Percentiles rank a stretch among this genome's conserved stretches.
These are phyloP conservation scores for Ridgeia piscesae DNA, from an alignment of 1,140 invertebrate species.

Conservation along the genomic window DNA sequence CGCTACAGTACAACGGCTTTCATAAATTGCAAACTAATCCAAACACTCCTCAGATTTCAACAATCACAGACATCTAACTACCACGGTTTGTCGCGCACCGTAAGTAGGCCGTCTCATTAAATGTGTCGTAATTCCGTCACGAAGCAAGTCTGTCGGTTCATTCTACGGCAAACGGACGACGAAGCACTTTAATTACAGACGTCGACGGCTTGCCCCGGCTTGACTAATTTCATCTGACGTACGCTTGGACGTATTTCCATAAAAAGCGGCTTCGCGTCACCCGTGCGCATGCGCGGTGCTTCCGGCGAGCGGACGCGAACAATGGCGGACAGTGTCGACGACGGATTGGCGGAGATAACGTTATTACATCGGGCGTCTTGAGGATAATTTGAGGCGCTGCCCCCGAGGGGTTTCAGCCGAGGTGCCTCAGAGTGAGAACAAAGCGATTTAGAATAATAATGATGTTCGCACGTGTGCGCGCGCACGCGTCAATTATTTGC, in stretches of 20 bases:
- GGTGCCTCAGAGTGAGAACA: neutral
- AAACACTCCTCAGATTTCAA: neutral
- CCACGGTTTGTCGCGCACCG: no score
- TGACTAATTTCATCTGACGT: neutral
- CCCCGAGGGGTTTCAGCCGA: neutral
- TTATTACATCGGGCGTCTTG: neutral
- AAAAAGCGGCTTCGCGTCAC: neutral
- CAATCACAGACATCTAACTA: neutral
- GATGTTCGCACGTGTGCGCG: neutral
- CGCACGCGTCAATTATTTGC: neutral
- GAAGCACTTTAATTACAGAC: constrained; percentile 5
- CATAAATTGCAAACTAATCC: neutral
- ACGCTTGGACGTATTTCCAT: neutral
- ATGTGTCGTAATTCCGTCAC: constrained; percentile 4
- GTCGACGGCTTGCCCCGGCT: neutral
- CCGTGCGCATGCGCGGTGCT: neutral
- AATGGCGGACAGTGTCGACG: neutral
- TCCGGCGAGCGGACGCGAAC: neutral
- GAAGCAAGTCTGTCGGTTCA: neutral
- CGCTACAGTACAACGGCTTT: neutral
- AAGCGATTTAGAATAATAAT: constrained; percentile 6
- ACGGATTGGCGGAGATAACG: neutral
- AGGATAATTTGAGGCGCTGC: neutral
- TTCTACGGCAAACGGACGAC: neutral
- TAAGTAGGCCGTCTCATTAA: neutral